Percentiles rank a stretch among this genome's conserved stretches.
Conservation (phyloP, 1,140 invertebrate species). For the Leptinotarsa defecta region DNA sequence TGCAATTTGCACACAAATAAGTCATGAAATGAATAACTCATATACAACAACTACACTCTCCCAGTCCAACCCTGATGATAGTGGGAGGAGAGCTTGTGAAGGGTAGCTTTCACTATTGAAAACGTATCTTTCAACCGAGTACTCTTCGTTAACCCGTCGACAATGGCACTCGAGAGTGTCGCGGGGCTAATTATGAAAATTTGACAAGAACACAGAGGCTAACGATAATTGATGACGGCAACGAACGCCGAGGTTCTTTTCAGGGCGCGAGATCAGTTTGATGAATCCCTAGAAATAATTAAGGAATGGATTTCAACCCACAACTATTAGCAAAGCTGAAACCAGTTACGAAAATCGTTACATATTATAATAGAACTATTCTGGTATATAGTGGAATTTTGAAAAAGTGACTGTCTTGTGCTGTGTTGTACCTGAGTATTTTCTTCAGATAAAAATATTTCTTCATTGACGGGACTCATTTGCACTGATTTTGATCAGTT, state of each 20-base stretch:
- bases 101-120: slow-evolving; percentile 35
- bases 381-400: too few relatives aligned
- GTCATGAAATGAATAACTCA: too few relatives aligned
- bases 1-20: too few relatives aligned
- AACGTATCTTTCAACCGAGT: slow-evolving; percentile 47
- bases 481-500: too few relatives aligned
- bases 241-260: slow-evolving; percentile 38
- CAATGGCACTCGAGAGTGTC: slow-evolving; percentile 48
- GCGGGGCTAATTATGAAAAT: slow-evolving; percentile 53
- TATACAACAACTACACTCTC: too few relatives aligned
- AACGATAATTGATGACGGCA: slow-evolving; percentile 47
- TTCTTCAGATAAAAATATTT: too few relatives aligned
- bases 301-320: slow-evolving; percentile 49
- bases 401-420: too few relatives aligned
- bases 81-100: too few relatives aligned
- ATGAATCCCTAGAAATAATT: slow-evolving; percentile 51
- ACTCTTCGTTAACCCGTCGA: slow-evolving; percentile 43
- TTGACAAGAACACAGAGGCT: slow-evolving; percentile 43
- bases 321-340: slow-evolving; percentile 52
- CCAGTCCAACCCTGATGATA: too few relatives aligned
- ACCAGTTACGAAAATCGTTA: slow-evolving; percentile 36
- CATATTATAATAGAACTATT: too few relatives aligned
- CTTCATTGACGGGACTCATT: too few relatives aligned
- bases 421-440: too few relatives aligned
- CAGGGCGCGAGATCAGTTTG: slow-evolving; percentile 47